Evolutionary conservation across 2,113 vertebrate genomes (phyloP).

Genomic region (Peromyscus maniculatus): DNA sequence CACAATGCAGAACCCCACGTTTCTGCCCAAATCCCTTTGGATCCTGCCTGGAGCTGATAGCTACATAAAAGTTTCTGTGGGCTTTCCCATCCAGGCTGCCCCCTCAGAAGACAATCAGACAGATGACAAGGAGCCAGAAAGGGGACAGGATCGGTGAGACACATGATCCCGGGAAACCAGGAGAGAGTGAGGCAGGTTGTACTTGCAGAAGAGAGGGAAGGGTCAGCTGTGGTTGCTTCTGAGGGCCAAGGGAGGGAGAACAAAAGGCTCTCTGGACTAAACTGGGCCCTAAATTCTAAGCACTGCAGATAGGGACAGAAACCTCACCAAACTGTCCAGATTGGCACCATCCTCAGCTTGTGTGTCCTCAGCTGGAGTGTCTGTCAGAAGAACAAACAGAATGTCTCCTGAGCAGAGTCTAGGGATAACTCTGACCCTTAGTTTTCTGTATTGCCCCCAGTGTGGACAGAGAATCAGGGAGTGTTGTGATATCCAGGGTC

Average conservation of each 20-base stretch:
- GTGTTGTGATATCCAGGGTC: neutral
- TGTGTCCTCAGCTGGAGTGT: neutral
- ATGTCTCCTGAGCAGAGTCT: neutral
- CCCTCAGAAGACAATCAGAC: neutral
- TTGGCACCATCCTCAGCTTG: neutral
- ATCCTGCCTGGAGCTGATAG: neutral
- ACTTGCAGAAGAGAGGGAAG: too few relatives aligned
- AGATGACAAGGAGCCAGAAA: neutral
- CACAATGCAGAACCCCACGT: neutral
- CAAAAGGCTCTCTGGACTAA: rapidly evolving
- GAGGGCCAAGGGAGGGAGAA: neutral
- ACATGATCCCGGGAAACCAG: rapidly evolving
- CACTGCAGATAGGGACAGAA: rapidly evolving
- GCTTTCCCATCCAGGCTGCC: neutral
- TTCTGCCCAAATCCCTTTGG: neutral
- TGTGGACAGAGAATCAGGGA: neutral
- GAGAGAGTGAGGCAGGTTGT: neutral
- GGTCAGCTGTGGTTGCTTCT: rapidly evolving
- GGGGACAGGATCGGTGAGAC: rapidly evolving
- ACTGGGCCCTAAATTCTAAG: neutral
- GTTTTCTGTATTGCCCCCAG: rapidly evolving
- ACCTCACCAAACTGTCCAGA: neutral
- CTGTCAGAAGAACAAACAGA: neutral
- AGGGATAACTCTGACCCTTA: rapidly evolving
- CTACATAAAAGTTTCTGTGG: too few relatives aligned